Evolutionary conservation across 1,140 invertebrate genomes (phyloP).

Genomic region (Drosophila varians): DNA sequence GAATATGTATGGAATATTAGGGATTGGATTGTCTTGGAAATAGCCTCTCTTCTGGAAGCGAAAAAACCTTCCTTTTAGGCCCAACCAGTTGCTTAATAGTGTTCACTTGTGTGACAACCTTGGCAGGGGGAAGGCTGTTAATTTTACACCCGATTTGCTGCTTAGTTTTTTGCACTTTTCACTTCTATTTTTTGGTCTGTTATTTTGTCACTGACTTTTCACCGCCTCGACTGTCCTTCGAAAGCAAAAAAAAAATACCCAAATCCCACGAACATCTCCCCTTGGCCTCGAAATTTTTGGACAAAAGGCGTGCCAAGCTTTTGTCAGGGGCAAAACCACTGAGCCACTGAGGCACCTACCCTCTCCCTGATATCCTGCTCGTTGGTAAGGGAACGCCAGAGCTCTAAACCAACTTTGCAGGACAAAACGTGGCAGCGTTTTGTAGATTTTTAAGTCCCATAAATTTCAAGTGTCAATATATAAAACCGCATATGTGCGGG

Average conservation of each 20-base stretch:
- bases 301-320: constrained; percentile 42
- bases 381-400: too few species aligned
- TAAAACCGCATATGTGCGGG: constrained; percentile 62
- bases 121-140: constrained; percentile 24
- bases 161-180: constrained; percentile 28
- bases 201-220: constrained; percentile 35
- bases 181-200: background rate
- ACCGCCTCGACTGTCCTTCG: constrained; percentile 10
- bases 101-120: constrained; percentile 2
- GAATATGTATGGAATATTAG: too few species aligned
- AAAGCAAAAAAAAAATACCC: background rate
- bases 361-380: too few species aligned
- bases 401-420: constrained; percentile 54
- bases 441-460: constrained; percentile 63
- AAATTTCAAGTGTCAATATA: constrained; percentile 64
- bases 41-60: background rate
- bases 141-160: constrained; percentile 58
- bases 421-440: constrained; percentile 59
- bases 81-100: background rate
- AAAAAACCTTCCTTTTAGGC: background rate
- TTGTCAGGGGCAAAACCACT: constrained; percentile 29
- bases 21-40: too few species aligned
- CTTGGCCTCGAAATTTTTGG: background rate
- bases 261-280: background rate
- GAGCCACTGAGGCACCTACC: constrained; percentile 1